A percentile compares a stretch with the other conserved stretches of the same genome.
These are phyloP conservation scores for Sardina pilchardus DNA, from an alignment of 2,113 vertebrate species.

Conservation along the genomic window DNA sequence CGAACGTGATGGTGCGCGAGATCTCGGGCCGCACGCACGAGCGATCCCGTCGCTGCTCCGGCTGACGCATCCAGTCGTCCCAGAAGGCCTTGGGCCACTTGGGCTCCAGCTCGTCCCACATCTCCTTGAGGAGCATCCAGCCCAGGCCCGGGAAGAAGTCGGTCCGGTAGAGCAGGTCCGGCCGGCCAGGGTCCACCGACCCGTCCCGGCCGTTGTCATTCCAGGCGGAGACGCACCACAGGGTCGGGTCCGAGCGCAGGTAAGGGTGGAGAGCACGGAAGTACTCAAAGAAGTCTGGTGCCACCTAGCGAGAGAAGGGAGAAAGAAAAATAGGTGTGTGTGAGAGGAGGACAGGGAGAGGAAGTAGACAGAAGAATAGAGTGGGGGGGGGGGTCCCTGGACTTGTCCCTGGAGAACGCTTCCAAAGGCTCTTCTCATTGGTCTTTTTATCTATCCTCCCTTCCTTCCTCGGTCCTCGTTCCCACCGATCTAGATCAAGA, in stretches of 20 bases:
- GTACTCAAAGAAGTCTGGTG: constrained; percentile 93
- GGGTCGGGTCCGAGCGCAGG: constrained; percentile 70
- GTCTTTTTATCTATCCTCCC: too few species aligned
- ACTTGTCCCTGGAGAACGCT: background rate
- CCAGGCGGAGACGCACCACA: constrained; percentile 95
- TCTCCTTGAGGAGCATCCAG: constrained; percentile 83
- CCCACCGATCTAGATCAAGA: too few species aligned
- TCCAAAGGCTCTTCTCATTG: too few species aligned
- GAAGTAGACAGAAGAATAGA: background rate
- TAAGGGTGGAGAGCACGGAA: constrained; percentile 84
- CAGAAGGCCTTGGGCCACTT: constrained; percentile 95
- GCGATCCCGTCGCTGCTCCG: constrained; percentile 81
- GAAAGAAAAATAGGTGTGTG: background rate
- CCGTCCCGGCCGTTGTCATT: constrained; percentile 91
- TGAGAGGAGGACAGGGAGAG: background rate
- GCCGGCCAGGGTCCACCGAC: constrained; percentile 74
- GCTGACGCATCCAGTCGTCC: constrained; percentile 95
- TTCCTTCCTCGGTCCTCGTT: too few species aligned
- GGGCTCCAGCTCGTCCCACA: constrained; percentile 89
- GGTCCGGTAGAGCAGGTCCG: constrained; percentile 84
- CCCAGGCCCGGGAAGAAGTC: constrained; percentile 94
- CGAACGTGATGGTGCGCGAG: constrained; percentile 90
- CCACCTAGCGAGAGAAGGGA: constrained; percentile 68
- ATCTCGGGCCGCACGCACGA: constrained; percentile 89
- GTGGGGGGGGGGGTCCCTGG: background rate